A percentile compares a stretch with the other conserved stretches of the same genome.
phyloP scores from a whole-genome alignment of 2,113 vertebrate genomes.

The Anguilla japonica region DNA sequence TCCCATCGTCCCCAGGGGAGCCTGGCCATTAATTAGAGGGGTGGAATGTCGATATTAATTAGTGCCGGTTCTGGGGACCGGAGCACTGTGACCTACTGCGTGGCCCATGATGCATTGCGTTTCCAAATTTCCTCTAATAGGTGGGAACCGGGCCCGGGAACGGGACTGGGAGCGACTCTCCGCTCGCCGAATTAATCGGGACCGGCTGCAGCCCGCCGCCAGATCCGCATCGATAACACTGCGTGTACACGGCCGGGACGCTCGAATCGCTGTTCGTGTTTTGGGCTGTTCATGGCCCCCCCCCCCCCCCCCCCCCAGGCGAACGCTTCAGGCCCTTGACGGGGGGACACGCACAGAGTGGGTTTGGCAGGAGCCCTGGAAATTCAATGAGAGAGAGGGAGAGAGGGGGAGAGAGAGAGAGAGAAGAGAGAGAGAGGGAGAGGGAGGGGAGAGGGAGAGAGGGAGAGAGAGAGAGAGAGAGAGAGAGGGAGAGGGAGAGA shows the following conservation, averaged over 20 bases:
- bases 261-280: background rate
- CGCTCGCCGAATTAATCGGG: background rate
- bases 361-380: background rate
- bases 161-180: background rate
- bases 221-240: background rate
- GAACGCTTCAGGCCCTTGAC: background rate
- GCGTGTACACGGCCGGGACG: too few species aligned
- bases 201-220: background rate
- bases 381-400: background rate
- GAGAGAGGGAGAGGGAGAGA: too few species aligned
- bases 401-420: too few species aligned
- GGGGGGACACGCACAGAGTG: background rate
- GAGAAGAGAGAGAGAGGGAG: too few species aligned
- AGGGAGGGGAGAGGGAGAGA: too few species aligned
- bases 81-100: conserved; percentile 35
- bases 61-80: conserved; percentile 31
- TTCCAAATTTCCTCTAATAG: background rate
- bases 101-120: background rate
- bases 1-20: conserved; percentile 44
- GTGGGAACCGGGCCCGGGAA: background rate
- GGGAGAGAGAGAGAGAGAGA: too few species aligned
- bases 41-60: conserved; percentile 52
- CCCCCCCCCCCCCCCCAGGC: background rate
- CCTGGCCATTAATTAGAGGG: conserved; percentile 47
- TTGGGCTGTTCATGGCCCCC: background rate